Evolutionary conservation across 2,113 vertebrate genomes (phyloP), one percentile per base, ranked within the genome.

Genomic region (Grantiella picta): DNA sequence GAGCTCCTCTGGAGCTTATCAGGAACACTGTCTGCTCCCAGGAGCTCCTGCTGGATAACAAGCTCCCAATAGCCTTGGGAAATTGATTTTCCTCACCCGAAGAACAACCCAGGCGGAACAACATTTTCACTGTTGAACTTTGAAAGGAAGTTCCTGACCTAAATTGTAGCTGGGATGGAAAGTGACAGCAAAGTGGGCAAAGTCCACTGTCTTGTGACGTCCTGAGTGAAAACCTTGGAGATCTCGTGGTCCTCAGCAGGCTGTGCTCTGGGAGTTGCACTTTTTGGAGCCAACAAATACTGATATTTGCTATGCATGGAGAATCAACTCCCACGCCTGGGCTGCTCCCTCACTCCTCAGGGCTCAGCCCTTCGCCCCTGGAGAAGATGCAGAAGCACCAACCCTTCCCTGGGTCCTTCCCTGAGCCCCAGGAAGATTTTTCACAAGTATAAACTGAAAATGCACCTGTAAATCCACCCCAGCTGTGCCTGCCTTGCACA

Each of bases 101-200:
- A 64, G 14, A 63, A 13, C 68, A 33, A 12, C 13, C 13, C 68
- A 9, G 53, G 38, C 2, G 47, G 27, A 36, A 61, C 23, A 35
- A 64, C 38, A 44, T 35, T 35, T 18, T 52, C 4, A 0, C 27
- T 12, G 3, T 24, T 1, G 16, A 20, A 8, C 12, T 52, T 20
- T 4, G 17, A 27, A 15, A 12, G 24, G 15, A 23, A 36, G 27
- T 29, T 16, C 63, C 52, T 27, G 16, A 5, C 45, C 13, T 3
- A 2, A 50, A 50, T 10, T 13, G n/a, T n/a, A 54, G 13, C 42
- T 5, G 4, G 35, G 35, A 22, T 9, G 23, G 78, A 33, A 49
- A 38, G 22, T 4, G 8, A 5, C 4, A 10, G n/a, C n/a, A n/a
- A n/a, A n/a, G 8, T 8, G 28, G 24, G n/a, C 11, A 22, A n/a